Percentiles rank a stretch among this genome's conserved stretches.
Evolutionary conservation across 2,113 vertebrate genomes (phyloP).

Genomic region (Hippocampus guttulatus): DNA sequence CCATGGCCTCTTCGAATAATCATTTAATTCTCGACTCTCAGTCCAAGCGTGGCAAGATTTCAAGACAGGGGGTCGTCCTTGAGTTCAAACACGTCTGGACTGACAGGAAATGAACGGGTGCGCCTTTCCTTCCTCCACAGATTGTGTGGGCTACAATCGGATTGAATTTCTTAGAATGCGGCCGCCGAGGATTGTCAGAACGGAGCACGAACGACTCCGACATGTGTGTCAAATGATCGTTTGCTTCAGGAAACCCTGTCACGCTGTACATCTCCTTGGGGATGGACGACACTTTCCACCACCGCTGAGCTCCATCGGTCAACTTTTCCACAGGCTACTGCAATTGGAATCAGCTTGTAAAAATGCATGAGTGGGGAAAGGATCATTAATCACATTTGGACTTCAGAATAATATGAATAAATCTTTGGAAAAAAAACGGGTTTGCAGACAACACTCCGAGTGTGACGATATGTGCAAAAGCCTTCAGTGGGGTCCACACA

Average conservation of each 20-base stretch:
- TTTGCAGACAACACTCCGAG: too few relatives aligned
- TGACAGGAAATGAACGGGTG: neutral
- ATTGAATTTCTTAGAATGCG: slow-evolving; percentile 36
- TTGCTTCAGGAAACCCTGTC: neutral
- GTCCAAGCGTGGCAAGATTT: neutral
- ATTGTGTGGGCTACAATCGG: slow-evolving; percentile 23
- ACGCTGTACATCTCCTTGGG: slow-evolving; percentile 15
- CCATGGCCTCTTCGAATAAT: neutral
- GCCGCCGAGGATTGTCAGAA: slow-evolving; percentile 33
- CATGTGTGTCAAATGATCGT: neutral
- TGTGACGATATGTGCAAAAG: too few relatives aligned
- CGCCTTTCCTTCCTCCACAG: slow-evolving; percentile 3
- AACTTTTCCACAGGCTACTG: neutral
- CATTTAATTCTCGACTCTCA: neutral
- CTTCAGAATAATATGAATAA: neutral
- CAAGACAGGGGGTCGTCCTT: neutral
- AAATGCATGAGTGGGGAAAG: neutral
- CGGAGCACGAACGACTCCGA: slow-evolving; percentile 30
- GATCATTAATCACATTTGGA: neutral
- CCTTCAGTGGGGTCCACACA: too few relatives aligned
- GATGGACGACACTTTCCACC: slow-evolving; percentile 12
- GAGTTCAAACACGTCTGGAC: slow-evolving; percentile 14
- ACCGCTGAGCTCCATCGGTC: neutral
- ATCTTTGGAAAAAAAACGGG: neutral
- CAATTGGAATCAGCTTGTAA: neutral